Evolutionary conservation across 2,113 vertebrate genomes (phyloP), one percentile per base, ranked within the genome.

Genomic region (Salminus brasiliensis): DNA sequence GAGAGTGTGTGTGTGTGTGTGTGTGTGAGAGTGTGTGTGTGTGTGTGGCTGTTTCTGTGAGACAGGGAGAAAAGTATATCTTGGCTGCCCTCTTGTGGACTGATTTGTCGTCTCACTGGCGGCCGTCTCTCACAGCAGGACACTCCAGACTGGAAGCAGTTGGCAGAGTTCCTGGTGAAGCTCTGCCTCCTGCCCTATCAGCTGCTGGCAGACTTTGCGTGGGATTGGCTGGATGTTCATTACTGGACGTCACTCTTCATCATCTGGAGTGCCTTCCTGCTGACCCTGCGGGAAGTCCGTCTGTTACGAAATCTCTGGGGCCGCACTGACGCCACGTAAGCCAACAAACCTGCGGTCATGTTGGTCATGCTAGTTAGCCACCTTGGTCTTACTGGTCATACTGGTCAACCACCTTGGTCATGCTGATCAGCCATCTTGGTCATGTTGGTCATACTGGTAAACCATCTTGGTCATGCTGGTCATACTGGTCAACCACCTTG

Each of bases 241-340:
- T 62, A 39, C 39, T 81, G 79, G 79, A 81, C 43, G 6, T 27
- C 41, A 21, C 18, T 53, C 15, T 1, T 52, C 5, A 10, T 75
- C 43, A 60, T 81, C 43, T 49, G 32, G 36, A 59, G 49, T 21
- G 55, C 72, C 5, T 34, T 70, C 6, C 9, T 70, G 10, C 53
- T 81, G 39, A 62, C 79, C 0, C 90, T 96, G 81, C 89, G 97
- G 88, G 97, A 99, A 45, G 90, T 93, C 32, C 88, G 94, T 29
- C 90, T 94, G 2, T 91, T 97, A 69, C 98, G 96, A 95, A 93
- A 91, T 60, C 93, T 97, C 60, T 97, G 96, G 94, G 92, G 88
- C 11, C 92, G 93, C 75, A 90, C 93, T 55, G 89, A 94, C 80
- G 79, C 97, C 81, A 96, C 93, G 97, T 98, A 89, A 71, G 62